Evolutionary conservation across 2,113 vertebrate genomes (phyloP).

Genomic region (Pantherophis guttatus): DNA sequence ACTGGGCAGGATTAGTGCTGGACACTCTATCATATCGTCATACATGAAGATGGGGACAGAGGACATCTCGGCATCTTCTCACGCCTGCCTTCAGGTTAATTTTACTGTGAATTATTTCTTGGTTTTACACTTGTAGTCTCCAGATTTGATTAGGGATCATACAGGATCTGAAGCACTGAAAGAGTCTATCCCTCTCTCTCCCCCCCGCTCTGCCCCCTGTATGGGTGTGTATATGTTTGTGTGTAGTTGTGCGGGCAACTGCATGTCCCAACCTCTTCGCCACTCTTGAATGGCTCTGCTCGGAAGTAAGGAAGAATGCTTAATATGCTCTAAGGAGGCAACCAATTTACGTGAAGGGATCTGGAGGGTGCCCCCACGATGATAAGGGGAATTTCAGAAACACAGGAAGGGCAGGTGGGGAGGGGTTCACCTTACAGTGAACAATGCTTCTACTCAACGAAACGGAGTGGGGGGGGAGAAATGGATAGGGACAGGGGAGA

Average conservation of each 20-base stretch:
- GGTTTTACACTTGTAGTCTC: neutral
- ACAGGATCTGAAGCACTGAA: neutral
- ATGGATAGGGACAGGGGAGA: neutral
- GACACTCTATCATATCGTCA: neutral
- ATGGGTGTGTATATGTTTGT: no score
- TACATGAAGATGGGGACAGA: no score
- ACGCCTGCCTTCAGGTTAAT: neutral
- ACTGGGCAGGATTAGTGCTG: neutral
- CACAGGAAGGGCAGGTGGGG: neutral
- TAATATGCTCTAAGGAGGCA: constrained; percentile 1
- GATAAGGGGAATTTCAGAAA: constrained; percentile 12
- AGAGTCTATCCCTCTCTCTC: neutral
- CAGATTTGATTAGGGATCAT: neutral
- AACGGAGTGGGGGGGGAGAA: neutral
- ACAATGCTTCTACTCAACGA: constrained; percentile 2
- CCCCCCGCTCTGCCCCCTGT: no score
- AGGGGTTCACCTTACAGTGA: neutral
- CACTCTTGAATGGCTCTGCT: neutral
- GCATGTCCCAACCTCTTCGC: neutral
- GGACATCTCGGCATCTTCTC: neutral
- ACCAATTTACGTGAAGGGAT: constrained; percentile 4
- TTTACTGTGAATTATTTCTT: neutral
- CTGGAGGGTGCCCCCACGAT: neutral
- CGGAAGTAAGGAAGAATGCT: neutral
- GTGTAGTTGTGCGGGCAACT: neutral